phyloP scores from a whole-genome alignment of 2,888 invertebrate genomes.

The Pocota personata region DNA sequence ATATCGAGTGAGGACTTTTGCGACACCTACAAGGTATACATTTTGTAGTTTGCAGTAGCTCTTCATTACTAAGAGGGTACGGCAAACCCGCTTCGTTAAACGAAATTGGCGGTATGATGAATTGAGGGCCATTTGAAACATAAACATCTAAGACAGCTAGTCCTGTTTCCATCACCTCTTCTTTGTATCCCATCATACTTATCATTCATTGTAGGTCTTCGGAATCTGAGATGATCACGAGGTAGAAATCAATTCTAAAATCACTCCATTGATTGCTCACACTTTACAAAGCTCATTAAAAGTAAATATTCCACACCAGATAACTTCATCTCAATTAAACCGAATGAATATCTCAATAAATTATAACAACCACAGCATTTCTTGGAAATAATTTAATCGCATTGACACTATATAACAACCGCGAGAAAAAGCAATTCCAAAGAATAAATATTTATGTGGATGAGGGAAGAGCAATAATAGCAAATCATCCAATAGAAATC shows the following conservation, averaged over 20 bases:
- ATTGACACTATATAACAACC: slow-evolving; percentile 9
- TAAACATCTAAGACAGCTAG: too few relatives aligned
- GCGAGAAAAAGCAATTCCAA: slow-evolving; percentile 14
- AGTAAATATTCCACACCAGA: slow-evolving; percentile 1
- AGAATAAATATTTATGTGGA: slow-evolving; percentile 6
- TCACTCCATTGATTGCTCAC: background rate
- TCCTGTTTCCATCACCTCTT: too few relatives aligned
- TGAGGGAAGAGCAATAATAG: background rate
- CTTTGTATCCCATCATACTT: too few relatives aligned
- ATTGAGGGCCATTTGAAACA: too few relatives aligned
- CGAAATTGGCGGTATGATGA: too few relatives aligned
- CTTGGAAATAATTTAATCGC: slow-evolving; percentile 30
- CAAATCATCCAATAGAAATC: background rate
- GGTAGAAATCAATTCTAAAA: background rate
- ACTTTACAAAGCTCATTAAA: background rate
- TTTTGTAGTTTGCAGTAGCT: too few relatives aligned
- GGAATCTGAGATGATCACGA: background rate
- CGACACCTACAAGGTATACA: too few relatives aligned
- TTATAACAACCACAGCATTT: slow-evolving; percentile 9
- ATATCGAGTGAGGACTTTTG: too few relatives aligned
- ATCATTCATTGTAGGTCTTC: too few relatives aligned
- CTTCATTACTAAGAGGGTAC: too few relatives aligned
- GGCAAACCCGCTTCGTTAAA: too few relatives aligned
- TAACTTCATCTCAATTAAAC: slow-evolving; percentile 23
- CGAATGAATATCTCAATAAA: slow-evolving; percentile 15